Conservation (phyloP, 1,140 invertebrate genomes). For the Drosophila athabasca region DNA sequence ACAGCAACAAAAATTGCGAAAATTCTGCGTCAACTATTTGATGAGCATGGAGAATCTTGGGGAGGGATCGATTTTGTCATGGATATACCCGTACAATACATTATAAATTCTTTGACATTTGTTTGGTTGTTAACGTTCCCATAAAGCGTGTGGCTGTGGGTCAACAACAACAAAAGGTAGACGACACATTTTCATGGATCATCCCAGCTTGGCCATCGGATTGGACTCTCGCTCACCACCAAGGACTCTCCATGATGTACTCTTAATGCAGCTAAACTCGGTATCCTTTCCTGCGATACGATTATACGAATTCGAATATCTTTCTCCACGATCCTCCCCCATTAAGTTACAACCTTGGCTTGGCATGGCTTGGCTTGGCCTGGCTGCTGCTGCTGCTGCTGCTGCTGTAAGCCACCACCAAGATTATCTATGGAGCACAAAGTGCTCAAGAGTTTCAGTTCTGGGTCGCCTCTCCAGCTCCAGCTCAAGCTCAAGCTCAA, state of each 20-base stretch:
- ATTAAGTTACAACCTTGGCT: no score
- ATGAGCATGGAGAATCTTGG: slow-evolving; percentile 58
- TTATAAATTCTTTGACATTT: slow-evolving; percentile 33
- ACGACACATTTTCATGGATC: neutral
- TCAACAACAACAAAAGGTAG: no score
- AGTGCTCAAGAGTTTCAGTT: slow-evolving; percentile 14
- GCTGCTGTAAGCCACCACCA: no score
- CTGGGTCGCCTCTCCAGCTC: slow-evolving; percentile 17
- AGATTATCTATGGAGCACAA: no score
- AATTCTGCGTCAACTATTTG: slow-evolving; percentile 73
- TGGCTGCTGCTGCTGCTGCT: no score
- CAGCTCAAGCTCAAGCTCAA: slow-evolving; percentile 5
- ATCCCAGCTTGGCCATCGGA: slow-evolving; percentile 5
- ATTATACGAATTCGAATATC: no score
- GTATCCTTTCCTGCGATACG: no score
- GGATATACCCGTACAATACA: slow-evolving; percentile 26
- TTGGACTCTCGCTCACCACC: no score
- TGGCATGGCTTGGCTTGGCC: no score
- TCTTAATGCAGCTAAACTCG: no score
- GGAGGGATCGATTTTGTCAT: slow-evolving; percentile 50
- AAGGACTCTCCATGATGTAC: no score
- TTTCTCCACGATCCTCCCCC: no score
- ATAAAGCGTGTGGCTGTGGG: slow-evolving; percentile 4
- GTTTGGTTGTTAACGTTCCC: neutral
- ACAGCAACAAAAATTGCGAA: slow-evolving; percentile 29